phyloP scores from a whole-genome alignment of 1,140 invertebrate genomes.

The Drosophila trapezifrons region DNA sequence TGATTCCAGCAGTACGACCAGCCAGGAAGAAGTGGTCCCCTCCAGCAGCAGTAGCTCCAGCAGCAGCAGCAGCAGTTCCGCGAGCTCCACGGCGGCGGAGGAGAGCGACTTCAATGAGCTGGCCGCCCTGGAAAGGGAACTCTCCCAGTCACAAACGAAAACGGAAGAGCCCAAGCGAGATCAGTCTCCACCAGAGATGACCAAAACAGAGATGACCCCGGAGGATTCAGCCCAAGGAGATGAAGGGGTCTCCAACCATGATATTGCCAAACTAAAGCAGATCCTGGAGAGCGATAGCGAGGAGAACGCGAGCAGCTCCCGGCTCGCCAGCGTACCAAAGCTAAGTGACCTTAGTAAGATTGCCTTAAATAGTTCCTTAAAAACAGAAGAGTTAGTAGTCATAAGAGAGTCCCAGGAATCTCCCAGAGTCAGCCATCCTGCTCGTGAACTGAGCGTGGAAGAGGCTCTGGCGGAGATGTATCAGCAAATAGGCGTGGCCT shows the following conservation, averaged over 20 bases:
- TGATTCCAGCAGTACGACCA: conserved; percentile 39
- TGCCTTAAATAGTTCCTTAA: conserved; percentile 84
- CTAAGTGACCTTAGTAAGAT: conserved; percentile 84
- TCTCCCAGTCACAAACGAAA: conserved; percentile 56
- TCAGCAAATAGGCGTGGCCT: conserved; percentile 72
- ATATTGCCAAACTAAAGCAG: conserved; percentile 75
- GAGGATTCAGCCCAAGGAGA: not conserved
- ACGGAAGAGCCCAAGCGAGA: conserved; percentile 2
- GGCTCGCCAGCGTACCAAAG: conserved; percentile 67
- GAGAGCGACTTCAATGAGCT: conserved; percentile 74
- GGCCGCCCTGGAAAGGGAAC: conserved; percentile 70
- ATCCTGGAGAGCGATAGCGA: conserved; percentile 70
- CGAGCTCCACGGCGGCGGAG: conserved; percentile 8
- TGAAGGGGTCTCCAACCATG: conserved; percentile 51
- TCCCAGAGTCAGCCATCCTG: not conserved
- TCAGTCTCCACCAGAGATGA: not conserved
- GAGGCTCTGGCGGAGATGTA: conserved; percentile 82
- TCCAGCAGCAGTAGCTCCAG: conserved; percentile 25
- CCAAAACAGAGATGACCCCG: not conserved
- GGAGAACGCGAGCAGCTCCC: conserved; percentile 25
- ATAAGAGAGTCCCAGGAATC: conserved; percentile 33
- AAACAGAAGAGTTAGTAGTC: conserved; percentile 58
- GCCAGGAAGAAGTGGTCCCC: conserved; percentile 36
- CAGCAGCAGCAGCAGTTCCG: conserved; percentile 29
- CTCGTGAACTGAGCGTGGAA: conserved; percentile 77